Conservation (phyloP, 2,888 invertebrate genomes). For the Drosophila algonquin region DNA sequence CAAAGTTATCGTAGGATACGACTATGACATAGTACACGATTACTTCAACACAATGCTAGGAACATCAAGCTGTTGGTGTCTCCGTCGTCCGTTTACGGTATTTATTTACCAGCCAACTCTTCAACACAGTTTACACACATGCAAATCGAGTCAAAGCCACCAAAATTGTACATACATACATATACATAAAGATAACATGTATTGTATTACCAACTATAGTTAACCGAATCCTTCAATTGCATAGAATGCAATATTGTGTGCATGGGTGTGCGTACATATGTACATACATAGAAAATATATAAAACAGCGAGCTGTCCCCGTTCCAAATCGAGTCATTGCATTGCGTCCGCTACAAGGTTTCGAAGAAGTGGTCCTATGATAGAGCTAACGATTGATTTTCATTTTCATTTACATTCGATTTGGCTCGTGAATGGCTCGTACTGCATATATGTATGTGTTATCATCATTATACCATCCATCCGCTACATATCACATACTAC, state of each 20-base stretch:
- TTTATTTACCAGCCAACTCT: slow-evolving; percentile 3
- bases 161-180: slow-evolving; percentile 27
- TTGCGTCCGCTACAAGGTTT: slow-evolving; percentile 16
- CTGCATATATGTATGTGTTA: slow-evolving; percentile 32
- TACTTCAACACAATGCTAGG: slow-evolving; percentile 11
- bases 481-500: slow-evolving; percentile 14
- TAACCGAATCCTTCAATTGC: slow-evolving; percentile 12
- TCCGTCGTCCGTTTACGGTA: slow-evolving; percentile 9
- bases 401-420: slow-evolving; percentile 16
- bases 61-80: slow-evolving; percentile 1
- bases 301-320: slow-evolving; percentile 28
- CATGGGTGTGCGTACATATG: slow-evolving; percentile 52
- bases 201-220: slow-evolving; percentile 4
- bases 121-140: slow-evolving; percentile 13
- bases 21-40: not conserved
- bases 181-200: slow-evolving; percentile 3
- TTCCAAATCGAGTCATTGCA: slow-evolving; percentile 7
- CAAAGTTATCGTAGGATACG: slow-evolving; percentile 3
- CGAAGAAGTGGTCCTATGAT: slow-evolving; percentile 4
- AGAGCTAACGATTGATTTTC: slow-evolving; percentile 10
- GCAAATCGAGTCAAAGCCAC: slow-evolving; percentile 6
- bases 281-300: slow-evolving; percentile 6
- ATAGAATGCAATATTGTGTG: slow-evolving; percentile 52
- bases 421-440: slow-evolving; percentile 31
- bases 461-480: slow-evolving; percentile 21